These are phyloP conservation scores for Eulacestoma nigropectus DNA, from an alignment of 2,113 vertebrate genomes.

Conservation along the genomic window DNA sequence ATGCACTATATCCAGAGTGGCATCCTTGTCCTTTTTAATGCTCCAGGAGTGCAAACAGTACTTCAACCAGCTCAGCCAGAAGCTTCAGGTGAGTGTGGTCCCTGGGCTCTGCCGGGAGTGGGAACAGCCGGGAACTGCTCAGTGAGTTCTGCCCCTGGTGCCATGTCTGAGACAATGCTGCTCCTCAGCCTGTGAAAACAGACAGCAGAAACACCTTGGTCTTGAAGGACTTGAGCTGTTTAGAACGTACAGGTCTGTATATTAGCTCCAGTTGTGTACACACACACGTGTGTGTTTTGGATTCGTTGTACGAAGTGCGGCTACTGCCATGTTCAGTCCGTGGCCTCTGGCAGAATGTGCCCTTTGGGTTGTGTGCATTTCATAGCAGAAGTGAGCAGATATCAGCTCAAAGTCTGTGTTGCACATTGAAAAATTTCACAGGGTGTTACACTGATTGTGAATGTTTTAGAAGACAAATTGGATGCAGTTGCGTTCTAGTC, in stretches of 20 bases:
- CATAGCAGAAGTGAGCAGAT: not conserved
- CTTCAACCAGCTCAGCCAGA: not conserved
- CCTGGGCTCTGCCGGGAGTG: accelerated
- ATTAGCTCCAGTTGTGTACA: accelerated
- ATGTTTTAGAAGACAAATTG: not conserved
- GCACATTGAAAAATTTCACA: accelerated
- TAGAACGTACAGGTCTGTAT: accelerated
- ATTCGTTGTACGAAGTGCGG: accelerated
- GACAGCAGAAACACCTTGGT: not conserved
- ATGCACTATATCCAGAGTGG: not conserved
- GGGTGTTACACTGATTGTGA: not conserved
- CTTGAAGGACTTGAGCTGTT: accelerated
- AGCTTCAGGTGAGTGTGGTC: not conserved
- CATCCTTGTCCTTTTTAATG: not conserved
- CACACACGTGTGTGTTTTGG: accelerated
- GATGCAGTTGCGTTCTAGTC: not conserved
- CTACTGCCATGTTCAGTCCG: accelerated
- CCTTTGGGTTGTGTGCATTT: not conserved
- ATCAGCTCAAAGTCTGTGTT: not conserved
- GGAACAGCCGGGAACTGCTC: accelerated
- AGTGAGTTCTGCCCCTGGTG: not conserved
- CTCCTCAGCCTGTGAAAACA: not conserved
- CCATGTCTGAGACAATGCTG: not conserved
- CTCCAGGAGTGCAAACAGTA: accelerated
- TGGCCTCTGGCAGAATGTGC: not conserved